These are phyloP conservation scores for Phaonia tiefii DNA, from an alignment of 2,888 invertebrate species.

Conservation along the genomic window DNA sequence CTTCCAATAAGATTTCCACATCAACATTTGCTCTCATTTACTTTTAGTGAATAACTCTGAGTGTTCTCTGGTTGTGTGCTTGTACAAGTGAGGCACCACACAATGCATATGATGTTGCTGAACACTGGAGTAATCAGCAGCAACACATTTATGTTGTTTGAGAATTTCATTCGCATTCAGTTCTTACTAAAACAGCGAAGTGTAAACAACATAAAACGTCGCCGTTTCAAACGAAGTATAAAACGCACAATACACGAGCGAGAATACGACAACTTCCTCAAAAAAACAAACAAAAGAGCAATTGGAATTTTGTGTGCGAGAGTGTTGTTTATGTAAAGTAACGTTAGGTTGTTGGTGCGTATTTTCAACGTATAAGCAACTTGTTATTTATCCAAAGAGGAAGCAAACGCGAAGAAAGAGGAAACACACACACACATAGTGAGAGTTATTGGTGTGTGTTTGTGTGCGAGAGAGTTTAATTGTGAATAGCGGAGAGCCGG, in stretches of 20 bases:
- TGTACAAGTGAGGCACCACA: neutral
- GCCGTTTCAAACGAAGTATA: slow-evolving; percentile 29
- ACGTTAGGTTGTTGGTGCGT: slow-evolving; percentile 18
- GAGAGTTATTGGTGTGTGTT: neutral
- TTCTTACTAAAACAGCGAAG: slow-evolving; percentile 63
- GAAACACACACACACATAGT: neutral
- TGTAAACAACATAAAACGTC: slow-evolving; percentile 57
- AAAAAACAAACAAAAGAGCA: slow-evolving; percentile 27
- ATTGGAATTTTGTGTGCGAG: slow-evolving; percentile 20
- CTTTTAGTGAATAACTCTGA: too few relatives aligned
- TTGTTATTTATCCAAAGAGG: neutral
- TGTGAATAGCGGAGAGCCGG: neutral
- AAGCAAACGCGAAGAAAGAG: slow-evolving; percentile 4
- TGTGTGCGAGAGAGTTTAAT: slow-evolving; percentile 15
- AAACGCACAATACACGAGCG: slow-evolving; percentile 8
- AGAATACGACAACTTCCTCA: slow-evolving; percentile 45
- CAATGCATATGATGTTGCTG: slow-evolving; percentile 3
- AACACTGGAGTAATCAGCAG: neutral
- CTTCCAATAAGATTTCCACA: neutral
- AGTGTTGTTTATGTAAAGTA: slow-evolving; percentile 9
- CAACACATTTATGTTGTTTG: neutral
- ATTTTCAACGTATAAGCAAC: neutral
- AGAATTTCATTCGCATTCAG: slow-evolving; percentile 47
- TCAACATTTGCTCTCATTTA: slow-evolving; percentile 10
- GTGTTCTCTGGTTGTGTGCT: too few relatives aligned